phyloP scores from a whole-genome alignment of 1,140 invertebrate species.

The Lanistes nyassanus region DNA sequence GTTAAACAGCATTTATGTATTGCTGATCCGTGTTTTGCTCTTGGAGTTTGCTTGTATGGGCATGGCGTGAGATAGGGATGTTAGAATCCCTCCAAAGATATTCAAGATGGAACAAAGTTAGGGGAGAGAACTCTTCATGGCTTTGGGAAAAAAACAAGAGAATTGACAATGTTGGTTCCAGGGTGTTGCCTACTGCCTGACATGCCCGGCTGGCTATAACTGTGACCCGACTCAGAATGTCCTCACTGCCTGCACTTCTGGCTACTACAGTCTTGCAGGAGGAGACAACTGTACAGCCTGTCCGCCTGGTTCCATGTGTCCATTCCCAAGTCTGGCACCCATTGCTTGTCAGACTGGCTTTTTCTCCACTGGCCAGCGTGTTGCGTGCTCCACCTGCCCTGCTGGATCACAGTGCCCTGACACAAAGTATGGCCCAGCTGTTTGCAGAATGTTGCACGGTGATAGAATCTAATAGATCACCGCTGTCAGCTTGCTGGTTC shows the following conservation, averaged over 20 bases:
- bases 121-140: too few species aligned
- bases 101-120: too few species aligned
- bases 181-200: slow-evolving; percentile 45
- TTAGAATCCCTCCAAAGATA: too few species aligned
- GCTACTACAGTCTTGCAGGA: slow-evolving; percentile 55
- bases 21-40: too few species aligned
- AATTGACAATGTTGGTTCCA: too few species aligned
- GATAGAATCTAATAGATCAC: too few species aligned
- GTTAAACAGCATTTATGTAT: too few species aligned
- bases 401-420: slow-evolving; percentile 54
- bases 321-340: slow-evolving; percentile 46
- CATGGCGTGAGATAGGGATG: too few species aligned
- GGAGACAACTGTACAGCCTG: slow-evolving; percentile 50
- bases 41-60: too few species aligned
- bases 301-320: slow-evolving; percentile 56
- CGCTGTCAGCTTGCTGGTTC: too few species aligned
- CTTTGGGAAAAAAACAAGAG: too few species aligned
- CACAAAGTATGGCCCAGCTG: slow-evolving; percentile 38
- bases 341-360: slow-evolving; percentile 50
- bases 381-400: slow-evolving; percentile 52
- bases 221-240: slow-evolving; percentile 42
- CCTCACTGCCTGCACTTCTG: slow-evolving; percentile 45
- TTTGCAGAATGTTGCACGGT: too few species aligned
- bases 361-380: slow-evolving; percentile 44
- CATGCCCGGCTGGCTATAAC: slow-evolving; percentile 56